These are phyloP conservation scores for Brachionichthys hirsutus DNA, from an alignment of 2,113 vertebrate species.

Conservation along the genomic window DNA sequence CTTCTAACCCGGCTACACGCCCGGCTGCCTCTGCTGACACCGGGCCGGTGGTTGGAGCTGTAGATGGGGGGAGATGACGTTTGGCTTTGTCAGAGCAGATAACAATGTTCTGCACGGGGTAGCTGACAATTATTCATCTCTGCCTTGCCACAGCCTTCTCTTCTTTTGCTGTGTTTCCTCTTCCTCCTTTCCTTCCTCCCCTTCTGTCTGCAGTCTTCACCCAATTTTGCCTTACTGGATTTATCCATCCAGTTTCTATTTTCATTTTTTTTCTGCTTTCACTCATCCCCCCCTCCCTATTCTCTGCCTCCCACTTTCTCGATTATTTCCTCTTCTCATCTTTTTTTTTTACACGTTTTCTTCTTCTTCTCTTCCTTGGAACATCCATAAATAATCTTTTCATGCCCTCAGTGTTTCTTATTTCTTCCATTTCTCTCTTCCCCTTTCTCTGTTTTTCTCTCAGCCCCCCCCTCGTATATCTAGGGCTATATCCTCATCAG, in stretches of 20 bases:
- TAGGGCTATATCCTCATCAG: conserved; percentile 27
- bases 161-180: not conserved
- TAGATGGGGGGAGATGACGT: conserved; percentile 62
- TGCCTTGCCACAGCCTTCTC: not conserved
- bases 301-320: not conserved
- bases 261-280: not conserved
- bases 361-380: conserved; percentile 2
- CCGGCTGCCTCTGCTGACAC: conserved; percentile 37
- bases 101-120: conserved; percentile 23
- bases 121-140: conserved; percentile 24
- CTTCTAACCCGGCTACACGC: conserved; percentile 31
- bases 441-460: not conserved
- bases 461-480: not conserved
- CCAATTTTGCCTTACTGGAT: not conserved
- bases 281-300: not conserved
- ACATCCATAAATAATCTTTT: conserved; percentile 18
- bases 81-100: conserved; percentile 43
- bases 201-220: not conserved
- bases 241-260: not conserved
- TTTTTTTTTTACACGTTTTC: not conserved
- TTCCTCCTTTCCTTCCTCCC: not conserved
- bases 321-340: not conserved
- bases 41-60: conserved; percentile 29
- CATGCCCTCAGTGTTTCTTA: not conserved
- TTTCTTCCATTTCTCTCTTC: not conserved